These are phyloP conservation scores for Aphidius ervi DNA, from an alignment of 1,140 invertebrate genomes.

Conservation along the genomic window DNA sequence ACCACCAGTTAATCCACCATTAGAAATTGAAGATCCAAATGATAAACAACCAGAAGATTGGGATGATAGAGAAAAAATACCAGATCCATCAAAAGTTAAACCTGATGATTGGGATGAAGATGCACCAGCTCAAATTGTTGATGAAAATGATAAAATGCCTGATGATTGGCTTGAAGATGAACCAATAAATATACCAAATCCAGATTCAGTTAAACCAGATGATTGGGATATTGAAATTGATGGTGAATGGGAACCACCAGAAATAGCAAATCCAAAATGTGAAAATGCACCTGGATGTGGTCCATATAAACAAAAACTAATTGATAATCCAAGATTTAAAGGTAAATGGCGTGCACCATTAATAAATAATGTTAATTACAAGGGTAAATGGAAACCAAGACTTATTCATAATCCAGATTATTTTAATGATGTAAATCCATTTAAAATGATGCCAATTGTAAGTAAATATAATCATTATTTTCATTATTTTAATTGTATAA, in stretches of 20 bases:
- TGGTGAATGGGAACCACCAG: slow-evolving; percentile 95
- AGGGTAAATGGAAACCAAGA: slow-evolving; percentile 88
- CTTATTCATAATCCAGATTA: slow-evolving; percentile 87
- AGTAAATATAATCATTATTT: slow-evolving; percentile 43
- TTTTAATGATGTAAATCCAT: slow-evolving; percentile 89
- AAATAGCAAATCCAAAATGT: slow-evolving; percentile 90
- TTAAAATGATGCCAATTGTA: slow-evolving; percentile 89
- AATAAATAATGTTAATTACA: slow-evolving; percentile 92
- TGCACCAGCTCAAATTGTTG: slow-evolving; percentile 84
- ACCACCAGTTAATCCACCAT: slow-evolving; percentile 91
- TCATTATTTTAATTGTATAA: not conserved
- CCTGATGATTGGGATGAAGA: slow-evolving; percentile 95
- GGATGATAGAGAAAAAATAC: slow-evolving; percentile 96
- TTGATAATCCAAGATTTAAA: slow-evolving; percentile 89
- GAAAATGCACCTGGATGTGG: slow-evolving; percentile 84
- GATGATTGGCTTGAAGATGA: slow-evolving; percentile 94
- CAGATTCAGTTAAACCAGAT: slow-evolving; percentile 78
- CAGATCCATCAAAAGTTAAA: slow-evolving; percentile 81
- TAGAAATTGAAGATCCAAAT: slow-evolving; percentile 91
- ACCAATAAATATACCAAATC: slow-evolving; percentile 82
- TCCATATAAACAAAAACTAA: slow-evolving; percentile 77
- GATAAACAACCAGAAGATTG: slow-evolving; percentile 90
- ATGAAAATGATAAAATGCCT: slow-evolving; percentile 84
- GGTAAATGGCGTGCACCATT: slow-evolving; percentile 88
- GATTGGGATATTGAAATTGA: slow-evolving; percentile 99